A percentile compares a stretch with the other conserved stretches of the same genome.
Conservation (phyloP, 2,888 invertebrate genomes). For the Andrena fulva region DNA sequence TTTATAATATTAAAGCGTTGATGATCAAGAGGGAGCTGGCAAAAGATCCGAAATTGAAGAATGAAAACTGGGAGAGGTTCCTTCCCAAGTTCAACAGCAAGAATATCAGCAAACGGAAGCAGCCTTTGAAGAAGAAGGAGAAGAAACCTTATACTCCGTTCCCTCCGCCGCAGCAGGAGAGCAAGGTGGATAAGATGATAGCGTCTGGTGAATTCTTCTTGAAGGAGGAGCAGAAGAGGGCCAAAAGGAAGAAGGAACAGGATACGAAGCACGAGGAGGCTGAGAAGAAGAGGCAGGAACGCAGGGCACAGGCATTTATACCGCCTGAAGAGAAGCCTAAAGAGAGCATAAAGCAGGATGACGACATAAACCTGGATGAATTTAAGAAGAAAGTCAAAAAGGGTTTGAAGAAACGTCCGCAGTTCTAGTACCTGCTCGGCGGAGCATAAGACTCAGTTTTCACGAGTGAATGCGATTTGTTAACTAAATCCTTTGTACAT, state of each 20-base stretch:
- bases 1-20: conserved; percentile 98
- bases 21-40: conserved; percentile 99
- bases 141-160: conserved; percentile 99
- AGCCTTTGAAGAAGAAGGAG: conserved; percentile 93
- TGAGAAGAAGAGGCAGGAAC: conserved; percentile 90
- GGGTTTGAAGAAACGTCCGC: conserved; percentile 79
- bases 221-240: conserved; percentile 92
- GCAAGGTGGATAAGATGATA: conserved; percentile 96
- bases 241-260: conserved; percentile 90
- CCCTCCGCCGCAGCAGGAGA: conserved; percentile 96
- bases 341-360: conserved; percentile 76
- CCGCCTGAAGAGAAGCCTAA: conserved; percentile 89
- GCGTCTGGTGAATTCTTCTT: conserved; percentile 99
- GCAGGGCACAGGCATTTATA: conserved; percentile 92
- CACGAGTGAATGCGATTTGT: background rate
- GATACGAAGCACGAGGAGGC: conserved; percentile 92
- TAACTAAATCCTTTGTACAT: conserved; percentile 39
- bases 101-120: conserved; percentile 94
- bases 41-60: conserved; percentile 95
- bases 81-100: conserved; percentile 96
- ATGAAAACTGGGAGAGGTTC: conserved; percentile 98
- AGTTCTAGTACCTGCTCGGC: background rate
- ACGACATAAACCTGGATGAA: conserved; percentile 88
- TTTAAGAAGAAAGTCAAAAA: conserved; percentile 92
- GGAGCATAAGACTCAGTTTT: background rate